These are phyloP conservation scores for Lepidurus arcticus DNA, from an alignment of 1,140 invertebrate genomes.

Conservation along the genomic window DNA sequence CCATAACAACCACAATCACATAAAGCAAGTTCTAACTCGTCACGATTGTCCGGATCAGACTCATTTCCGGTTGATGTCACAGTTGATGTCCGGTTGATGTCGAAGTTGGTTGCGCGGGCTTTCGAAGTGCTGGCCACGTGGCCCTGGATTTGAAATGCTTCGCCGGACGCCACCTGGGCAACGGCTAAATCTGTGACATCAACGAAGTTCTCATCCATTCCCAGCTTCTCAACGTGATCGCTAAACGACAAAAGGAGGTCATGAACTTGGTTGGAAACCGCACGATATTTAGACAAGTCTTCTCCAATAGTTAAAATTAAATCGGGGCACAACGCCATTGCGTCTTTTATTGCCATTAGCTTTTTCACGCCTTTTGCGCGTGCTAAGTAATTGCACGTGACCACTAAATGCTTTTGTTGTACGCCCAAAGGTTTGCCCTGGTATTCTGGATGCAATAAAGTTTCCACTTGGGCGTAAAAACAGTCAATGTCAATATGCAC, in stretches of 20 bases:
- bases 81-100: too few species aligned
- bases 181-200: slow-evolving; percentile 58
- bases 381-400: slow-evolving; percentile 73
- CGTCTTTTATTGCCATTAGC: slow-evolving; percentile 64
- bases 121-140: slow-evolving; percentile 50
- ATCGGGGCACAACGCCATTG: slow-evolving; percentile 58
- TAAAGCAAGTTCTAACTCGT: slow-evolving; percentile 44
- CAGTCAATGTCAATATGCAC: slow-evolving; percentile 72
- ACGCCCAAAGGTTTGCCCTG: slow-evolving; percentile 62
- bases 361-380: slow-evolving; percentile 63
- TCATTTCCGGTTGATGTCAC: slow-evolving; percentile 35
- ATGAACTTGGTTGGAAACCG: slow-evolving; percentile 62
- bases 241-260: slow-evolving; percentile 60
- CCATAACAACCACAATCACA: slow-evolving; percentile 65
- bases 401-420: slow-evolving; percentile 70
- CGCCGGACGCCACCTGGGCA: not conserved
- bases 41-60: slow-evolving; percentile 34
- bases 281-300: slow-evolving; percentile 65
- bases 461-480: slow-evolving; percentile 78
- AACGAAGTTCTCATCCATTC: slow-evolving; percentile 73
- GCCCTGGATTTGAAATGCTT: not conserved
- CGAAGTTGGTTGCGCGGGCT: not conserved
- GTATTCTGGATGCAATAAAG: slow-evolving; percentile 59
- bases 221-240: slow-evolving; percentile 63
- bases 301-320: slow-evolving; percentile 66